Conservation (phyloP, 2,888 invertebrate genomes). For the Andrena haemorrhoa region DNA sequence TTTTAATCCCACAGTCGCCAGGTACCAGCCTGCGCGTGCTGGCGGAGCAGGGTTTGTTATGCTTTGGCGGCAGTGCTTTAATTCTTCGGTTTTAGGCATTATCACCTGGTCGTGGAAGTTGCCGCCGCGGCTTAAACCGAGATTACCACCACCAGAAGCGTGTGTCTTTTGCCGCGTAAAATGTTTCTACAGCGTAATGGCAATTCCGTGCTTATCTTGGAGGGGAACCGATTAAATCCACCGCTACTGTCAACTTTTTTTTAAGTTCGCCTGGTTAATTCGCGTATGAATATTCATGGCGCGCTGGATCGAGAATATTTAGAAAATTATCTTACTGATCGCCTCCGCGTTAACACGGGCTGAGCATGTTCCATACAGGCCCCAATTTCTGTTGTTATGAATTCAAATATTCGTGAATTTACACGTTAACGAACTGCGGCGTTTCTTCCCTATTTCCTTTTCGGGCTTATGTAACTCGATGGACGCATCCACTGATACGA, state of each 20-base stretch:
- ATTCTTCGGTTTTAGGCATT: slow-evolving; percentile 29
- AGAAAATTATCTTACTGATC: slow-evolving; percentile 29
- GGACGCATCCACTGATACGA: too few relatives aligned
- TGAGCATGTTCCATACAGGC: too few relatives aligned
- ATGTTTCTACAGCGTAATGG: not conserved
- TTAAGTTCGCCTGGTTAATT: not conserved
- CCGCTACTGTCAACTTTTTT: not conserved
- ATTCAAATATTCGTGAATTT: too few relatives aligned
- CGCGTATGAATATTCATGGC: slow-evolving; percentile 14
- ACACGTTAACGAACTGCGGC: too few relatives aligned
- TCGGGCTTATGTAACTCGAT: too few relatives aligned
- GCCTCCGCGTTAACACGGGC: slow-evolving; percentile 27
- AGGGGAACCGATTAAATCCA: not conserved
- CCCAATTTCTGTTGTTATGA: too few relatives aligned
- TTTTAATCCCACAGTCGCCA: slow-evolving; percentile 13
- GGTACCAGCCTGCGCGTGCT: not conserved
- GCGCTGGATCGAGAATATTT: not conserved
- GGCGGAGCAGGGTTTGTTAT: not conserved
- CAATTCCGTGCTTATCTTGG: not conserved
- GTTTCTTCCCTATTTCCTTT: too few relatives aligned
- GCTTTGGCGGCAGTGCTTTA: slow-evolving; percentile 14
- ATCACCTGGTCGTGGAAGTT: slow-evolving; percentile 17
- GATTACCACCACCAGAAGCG: slow-evolving; percentile 11
- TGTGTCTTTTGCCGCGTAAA: not conserved
- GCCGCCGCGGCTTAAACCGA: slow-evolving; percentile 19